A percentile compares a stretch with the other conserved stretches of the same genome.
Evolutionary conservation across 2,113 vertebrate genomes (phyloP).

Genomic region (Scophthalmus maximus): DNA sequence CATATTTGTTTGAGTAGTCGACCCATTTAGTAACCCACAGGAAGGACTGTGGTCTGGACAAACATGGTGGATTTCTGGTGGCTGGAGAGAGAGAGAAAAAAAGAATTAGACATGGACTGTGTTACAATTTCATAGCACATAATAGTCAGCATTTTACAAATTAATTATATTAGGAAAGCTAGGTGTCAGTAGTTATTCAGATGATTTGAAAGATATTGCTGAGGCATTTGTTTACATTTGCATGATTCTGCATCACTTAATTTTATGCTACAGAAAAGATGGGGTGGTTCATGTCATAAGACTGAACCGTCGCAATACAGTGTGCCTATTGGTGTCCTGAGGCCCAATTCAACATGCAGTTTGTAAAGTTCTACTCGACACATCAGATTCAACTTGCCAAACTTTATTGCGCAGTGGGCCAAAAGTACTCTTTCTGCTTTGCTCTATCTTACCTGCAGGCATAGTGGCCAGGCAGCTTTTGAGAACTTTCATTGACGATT

Average conservation of each 20-base stretch:
- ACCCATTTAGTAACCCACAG: slow-evolving; percentile 99
- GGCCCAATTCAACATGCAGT: neutral
- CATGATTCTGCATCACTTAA: slow-evolving; percentile 6
- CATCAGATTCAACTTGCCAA: neutral
- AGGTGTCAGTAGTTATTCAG: slow-evolving; percentile 40
- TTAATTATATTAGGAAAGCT: neutral
- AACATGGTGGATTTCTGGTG: slow-evolving; percentile 89
- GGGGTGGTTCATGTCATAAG: too few species aligned
- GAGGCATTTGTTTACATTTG: neutral
- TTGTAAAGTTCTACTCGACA: neutral
- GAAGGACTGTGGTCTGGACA: slow-evolving; percentile 90
- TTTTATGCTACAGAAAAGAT: too few species aligned
- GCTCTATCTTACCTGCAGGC: slow-evolving; percentile 87
- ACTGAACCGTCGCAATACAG: neutral
- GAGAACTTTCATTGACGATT: slow-evolving; percentile 89
- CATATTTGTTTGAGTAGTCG: slow-evolving; percentile 98
- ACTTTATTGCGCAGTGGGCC: neutral
- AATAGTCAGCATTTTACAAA: slow-evolving; percentile 12
- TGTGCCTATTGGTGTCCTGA: neutral
- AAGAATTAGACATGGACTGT: neutral
- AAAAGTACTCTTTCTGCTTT: neutral
- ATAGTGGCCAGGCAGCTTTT: slow-evolving; percentile 90
- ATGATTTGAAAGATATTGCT: slow-evolving; percentile 13
- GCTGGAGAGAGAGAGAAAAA: slow-evolving; percentile 74
- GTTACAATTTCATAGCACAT: neutral